A percentile compares a stretch with the other conserved stretches of the same genome.
Evolutionary conservation across 2,113 vertebrate genomes (phyloP).

Genomic region (Speoplatyrhinus poulsoni): DNA sequence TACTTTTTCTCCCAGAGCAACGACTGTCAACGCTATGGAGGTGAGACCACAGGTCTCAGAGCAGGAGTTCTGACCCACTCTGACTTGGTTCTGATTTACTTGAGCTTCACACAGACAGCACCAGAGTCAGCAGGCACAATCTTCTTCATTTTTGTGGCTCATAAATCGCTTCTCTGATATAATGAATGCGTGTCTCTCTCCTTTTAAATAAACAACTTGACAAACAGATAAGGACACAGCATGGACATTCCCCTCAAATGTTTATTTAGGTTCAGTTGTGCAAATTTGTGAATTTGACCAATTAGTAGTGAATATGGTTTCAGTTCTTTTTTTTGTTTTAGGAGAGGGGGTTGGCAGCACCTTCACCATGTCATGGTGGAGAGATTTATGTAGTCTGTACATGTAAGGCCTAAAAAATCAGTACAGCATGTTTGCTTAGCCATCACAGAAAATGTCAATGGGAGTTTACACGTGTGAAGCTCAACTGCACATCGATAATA

Average conservation of each 20-base stretch:
- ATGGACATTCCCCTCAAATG: neutral
- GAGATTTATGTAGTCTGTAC: too few relatives aligned
- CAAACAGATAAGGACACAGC: neutral
- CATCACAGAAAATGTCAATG: too few relatives aligned
- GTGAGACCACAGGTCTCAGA: slow-evolving; percentile 5
- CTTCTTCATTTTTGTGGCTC: slow-evolving; percentile 26
- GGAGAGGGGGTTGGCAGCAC: too few relatives aligned
- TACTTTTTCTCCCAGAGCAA: slow-evolving; percentile 24
- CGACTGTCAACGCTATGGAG: slow-evolving; percentile 16
- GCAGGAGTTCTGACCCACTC: neutral
- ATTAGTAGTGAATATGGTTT: too few relatives aligned
- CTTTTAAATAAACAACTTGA: neutral
- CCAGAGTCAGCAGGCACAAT: slow-evolving; percentile 1
- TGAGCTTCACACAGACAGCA: slow-evolving; percentile 11
- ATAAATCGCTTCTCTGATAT: neutral
- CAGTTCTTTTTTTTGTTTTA: too few relatives aligned
- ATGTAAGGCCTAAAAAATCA: too few relatives aligned
- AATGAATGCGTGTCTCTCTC: neutral
- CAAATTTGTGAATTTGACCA: too few relatives aligned
- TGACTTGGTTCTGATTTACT: neutral
- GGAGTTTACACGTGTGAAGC: too few relatives aligned
- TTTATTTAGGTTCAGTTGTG: neutral
- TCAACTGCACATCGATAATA: too few relatives aligned
- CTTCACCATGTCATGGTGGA: too few relatives aligned
- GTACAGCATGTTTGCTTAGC: too few relatives aligned